Conservation (phyloP, 2,888 invertebrate species). For the Melitaea athalia region DNA sequence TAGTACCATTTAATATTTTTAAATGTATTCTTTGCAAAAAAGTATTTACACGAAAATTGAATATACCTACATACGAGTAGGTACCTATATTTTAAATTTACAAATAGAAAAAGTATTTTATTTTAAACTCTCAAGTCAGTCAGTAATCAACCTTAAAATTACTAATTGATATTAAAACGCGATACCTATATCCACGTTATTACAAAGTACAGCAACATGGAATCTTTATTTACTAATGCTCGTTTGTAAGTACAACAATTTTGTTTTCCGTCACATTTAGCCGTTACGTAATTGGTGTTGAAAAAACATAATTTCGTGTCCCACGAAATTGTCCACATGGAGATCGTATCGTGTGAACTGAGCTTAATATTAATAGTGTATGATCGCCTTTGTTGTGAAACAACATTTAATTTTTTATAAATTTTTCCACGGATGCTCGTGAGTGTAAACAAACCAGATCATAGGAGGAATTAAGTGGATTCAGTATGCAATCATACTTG, state of each 20-base stretch:
- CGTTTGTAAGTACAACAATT: slow-evolving; percentile 50
- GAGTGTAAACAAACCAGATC: background rate
- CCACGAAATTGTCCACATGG: slow-evolving; percentile 58
- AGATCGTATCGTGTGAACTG: slow-evolving; percentile 72
- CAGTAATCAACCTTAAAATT: background rate
- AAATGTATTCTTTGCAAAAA: background rate
- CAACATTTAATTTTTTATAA: slow-evolving; percentile 70
- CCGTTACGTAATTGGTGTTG: slow-evolving; percentile 66
- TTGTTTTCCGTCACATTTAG: slow-evolving; percentile 66
- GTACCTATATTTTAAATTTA: background rate
- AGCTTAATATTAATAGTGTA: slow-evolving; percentile 68
- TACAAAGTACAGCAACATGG: slow-evolving; percentile 46
- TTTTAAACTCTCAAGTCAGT: background rate
- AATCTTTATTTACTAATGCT: slow-evolving; percentile 42
- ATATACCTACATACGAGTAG: background rate
- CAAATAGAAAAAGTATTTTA: background rate
- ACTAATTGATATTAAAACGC: slow-evolving; percentile 17
- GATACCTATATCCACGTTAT: slow-evolving; percentile 48
- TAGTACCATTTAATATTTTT: background rate
- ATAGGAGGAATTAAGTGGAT: background rate
- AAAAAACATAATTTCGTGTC: slow-evolving; percentile 71
- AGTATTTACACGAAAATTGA: background rate
- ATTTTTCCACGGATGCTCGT: slow-evolving; percentile 49
- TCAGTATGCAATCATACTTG: slow-evolving; percentile 7
- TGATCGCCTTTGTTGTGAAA: slow-evolving; percentile 65